Percentiles rank a stretch among this genome's conserved stretches.
Evolutionary conservation across 2,113 vertebrate genomes (phyloP).

Genomic region (Podarcis muralis): DNA sequence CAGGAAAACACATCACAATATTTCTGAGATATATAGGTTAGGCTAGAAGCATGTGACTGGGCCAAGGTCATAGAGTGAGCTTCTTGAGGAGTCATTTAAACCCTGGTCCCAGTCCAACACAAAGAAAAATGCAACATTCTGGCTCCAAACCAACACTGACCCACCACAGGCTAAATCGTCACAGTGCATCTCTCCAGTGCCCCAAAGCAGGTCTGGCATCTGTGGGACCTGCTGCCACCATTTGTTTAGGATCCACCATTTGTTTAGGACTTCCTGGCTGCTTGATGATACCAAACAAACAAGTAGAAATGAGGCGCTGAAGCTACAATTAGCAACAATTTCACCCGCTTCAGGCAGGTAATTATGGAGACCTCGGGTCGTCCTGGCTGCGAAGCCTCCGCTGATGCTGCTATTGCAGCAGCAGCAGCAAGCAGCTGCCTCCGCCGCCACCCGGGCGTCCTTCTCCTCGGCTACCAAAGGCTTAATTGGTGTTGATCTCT

Average conservation of each 20-base stretch:
- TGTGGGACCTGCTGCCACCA: background rate
- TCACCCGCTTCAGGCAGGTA: background rate
- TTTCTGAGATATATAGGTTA: background rate
- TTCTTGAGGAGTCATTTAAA: background rate
- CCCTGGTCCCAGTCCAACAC: too few relatives aligned
- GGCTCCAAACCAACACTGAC: background rate
- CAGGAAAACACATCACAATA: too few relatives aligned
- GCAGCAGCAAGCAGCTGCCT: too few relatives aligned
- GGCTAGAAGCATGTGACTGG: background rate
- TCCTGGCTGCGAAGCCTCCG: background rate
- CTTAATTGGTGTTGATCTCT: slow-evolving; percentile 45
- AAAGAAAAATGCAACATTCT: background rate
- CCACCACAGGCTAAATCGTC: background rate
- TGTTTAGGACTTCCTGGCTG: background rate
- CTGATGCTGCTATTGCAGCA: background rate
- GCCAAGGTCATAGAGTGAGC: background rate
- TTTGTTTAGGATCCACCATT: background rate
- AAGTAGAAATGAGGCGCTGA: background rate
- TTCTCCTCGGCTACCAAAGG: background rate
- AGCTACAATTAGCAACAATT: background rate
- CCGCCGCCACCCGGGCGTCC: background rate
- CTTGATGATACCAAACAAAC: slow-evolving; percentile 2
- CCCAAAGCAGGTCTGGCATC: background rate
- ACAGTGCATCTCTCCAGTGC: background rate
- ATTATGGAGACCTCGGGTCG: background rate